Percentiles rank a stretch among this genome's conserved stretches.
Evolutionary conservation across 2,113 vertebrate genomes (phyloP).

Genomic region (Pongo abelii): DNA sequence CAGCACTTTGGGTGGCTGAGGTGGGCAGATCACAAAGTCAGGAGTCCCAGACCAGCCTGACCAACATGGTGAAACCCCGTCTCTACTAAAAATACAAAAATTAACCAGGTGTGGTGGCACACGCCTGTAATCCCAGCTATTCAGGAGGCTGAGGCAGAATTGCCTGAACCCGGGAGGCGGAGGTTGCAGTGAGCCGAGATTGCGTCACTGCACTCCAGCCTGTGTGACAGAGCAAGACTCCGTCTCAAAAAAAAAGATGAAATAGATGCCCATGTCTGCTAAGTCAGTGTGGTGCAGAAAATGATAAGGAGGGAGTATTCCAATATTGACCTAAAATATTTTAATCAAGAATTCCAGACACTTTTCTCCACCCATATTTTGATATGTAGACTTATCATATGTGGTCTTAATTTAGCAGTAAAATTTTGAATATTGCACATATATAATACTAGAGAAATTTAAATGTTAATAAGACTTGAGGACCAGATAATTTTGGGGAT

Average conservation of each 20-base stretch:
- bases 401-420: slow-evolving; percentile 53
- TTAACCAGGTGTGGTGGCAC: no score
- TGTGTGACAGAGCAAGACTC: no score
- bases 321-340: slow-evolving; percentile 60
- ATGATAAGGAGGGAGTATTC: slow-evolving; percentile 69
- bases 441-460: slow-evolving; percentile 43
- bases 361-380: slow-evolving; percentile 61
- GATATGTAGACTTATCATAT: slow-evolving; percentile 41
- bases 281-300: slow-evolving; percentile 64
- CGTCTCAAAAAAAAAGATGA: neutral
- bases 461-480: slow-evolving; percentile 1
- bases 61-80: no score
- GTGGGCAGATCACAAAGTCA: no score
- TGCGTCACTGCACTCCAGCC: no score
- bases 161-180: no score
- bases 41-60: no score
- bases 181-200: no score
- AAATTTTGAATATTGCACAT: slow-evolving; percentile 57
- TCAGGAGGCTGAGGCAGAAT: no score
- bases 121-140: no score
- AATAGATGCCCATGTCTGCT: slow-evolving; percentile 32
- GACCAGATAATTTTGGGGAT: neutral
- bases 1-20: no score
- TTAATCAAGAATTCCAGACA: slow-evolving; percentile 75
- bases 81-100: no score